These are phyloP conservation scores for Himalopsyche japonica DNA, from an alignment of 2,888 invertebrate genomes.

Conservation along the genomic window DNA sequence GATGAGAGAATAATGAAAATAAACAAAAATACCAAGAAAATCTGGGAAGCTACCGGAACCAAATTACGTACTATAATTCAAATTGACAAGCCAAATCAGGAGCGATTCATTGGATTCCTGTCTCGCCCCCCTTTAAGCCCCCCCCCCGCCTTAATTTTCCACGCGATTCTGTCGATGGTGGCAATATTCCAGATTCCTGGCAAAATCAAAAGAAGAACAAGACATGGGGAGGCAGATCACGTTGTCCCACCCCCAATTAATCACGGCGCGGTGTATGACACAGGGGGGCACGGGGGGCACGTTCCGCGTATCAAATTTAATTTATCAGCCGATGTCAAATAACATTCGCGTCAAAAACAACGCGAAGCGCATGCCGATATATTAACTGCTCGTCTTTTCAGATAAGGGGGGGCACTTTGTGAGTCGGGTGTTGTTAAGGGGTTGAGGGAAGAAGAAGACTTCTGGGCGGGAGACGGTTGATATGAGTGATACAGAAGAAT, in stretches of 20 bases:
- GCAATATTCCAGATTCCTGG: background rate
- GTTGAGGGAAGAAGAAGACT: background rate
- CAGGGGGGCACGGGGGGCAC: background rate
- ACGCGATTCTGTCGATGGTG: background rate
- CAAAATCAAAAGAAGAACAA: background rate
- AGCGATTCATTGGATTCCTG: constrained; percentile 19
- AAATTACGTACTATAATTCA: background rate
- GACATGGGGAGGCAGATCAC: background rate
- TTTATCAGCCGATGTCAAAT: constrained; percentile 42
- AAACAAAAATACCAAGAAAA: background rate
- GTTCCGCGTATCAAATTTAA: constrained; percentile 39
- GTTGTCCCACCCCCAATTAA: background rate
- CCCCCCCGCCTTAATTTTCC: background rate
- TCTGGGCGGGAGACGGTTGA: background rate
- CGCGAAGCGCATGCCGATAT: constrained; percentile 42
- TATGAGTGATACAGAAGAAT: background rate
- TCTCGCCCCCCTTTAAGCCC: background rate
- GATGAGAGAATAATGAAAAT: background rate
- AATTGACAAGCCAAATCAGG: background rate
- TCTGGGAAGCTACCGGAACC: background rate
- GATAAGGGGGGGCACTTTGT: background rate
- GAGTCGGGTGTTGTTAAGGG: background rate
- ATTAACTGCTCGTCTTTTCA: constrained; percentile 25
- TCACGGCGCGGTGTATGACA: constrained; percentile 4
- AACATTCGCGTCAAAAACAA: constrained; percentile 33